Percentiles rank a stretch among this genome's conserved stretches.
phyloP scores from a whole-genome alignment of 1,140 invertebrate species.

The Cryptotermes secundus region DNA sequence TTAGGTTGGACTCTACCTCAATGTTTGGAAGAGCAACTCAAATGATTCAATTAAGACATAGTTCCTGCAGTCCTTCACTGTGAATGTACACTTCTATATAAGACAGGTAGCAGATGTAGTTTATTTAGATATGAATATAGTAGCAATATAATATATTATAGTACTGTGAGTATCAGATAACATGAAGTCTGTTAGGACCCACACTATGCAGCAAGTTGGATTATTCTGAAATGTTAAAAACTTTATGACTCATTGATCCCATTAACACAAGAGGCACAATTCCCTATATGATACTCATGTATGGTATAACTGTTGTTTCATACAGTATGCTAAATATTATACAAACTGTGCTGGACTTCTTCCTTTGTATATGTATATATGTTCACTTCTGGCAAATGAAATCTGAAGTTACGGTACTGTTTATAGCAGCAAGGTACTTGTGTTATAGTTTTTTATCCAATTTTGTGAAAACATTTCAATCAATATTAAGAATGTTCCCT shows the following conservation, averaged over 20 bases:
- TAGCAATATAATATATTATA: conserved; percentile 4
- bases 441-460: conserved; percentile 4
- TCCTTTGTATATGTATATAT: not conserved
- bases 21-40: too few relatives aligned
- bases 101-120: not conserved
- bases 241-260: conserved; percentile 32
- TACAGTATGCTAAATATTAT: not conserved
- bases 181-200: conserved; percentile 2
- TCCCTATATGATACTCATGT: conserved; percentile 30
- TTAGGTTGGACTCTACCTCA: too few relatives aligned
- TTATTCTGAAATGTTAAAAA: conserved; percentile 25
- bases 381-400: not conserved
- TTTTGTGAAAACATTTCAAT: not conserved
- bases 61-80: not conserved
- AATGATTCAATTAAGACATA: too few relatives aligned
- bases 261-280: conserved; percentile 33
- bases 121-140: not conserved
- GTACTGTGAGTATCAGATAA: conserved; percentile 21
- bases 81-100: not conserved
- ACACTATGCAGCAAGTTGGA: conserved; percentile 9
- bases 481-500: not conserved
- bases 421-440: not conserved
- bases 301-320: not conserved
- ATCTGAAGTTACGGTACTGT: not conserved
- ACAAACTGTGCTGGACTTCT: conserved; percentile 24